Evolutionary conservation across 1,140 invertebrate species (phyloP).

Genomic region (Ctenoplectra terminalis): DNA sequence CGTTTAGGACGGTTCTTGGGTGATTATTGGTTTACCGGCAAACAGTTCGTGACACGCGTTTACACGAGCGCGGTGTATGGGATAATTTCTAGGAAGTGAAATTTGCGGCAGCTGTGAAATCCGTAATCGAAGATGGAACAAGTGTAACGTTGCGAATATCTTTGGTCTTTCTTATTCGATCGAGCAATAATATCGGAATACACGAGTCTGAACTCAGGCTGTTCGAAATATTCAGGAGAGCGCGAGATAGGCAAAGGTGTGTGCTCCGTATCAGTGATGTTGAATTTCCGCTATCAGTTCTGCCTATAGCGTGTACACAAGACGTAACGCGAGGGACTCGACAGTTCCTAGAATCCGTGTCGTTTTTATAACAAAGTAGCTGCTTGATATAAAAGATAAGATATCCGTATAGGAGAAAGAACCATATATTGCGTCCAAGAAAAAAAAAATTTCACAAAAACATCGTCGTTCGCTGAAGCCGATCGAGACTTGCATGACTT

Average conservation of each 20-base stretch:
- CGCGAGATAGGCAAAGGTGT: no score
- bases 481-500: neutral
- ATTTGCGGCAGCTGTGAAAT: neutral
- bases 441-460: neutral
- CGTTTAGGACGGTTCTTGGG: neutral
- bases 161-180: neutral
- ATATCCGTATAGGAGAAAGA: neutral
- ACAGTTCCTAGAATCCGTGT: neutral
- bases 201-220: no score
- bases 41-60: neutral
- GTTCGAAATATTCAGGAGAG: no score
- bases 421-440: neutral
- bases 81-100: conserved; percentile 3
- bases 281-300: conserved; percentile 7
- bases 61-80: neutral
- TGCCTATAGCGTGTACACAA: neutral
- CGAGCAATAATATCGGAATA: neutral
- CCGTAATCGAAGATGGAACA: neutral
- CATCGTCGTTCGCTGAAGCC: neutral
- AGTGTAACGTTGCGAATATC: neutral
- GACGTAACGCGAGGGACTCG: neutral
- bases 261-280: neutral
- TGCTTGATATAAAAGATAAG: neutral
- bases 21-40: neutral
- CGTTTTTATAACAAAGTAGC: neutral